phyloP scores from a whole-genome alignment of 2,797 vertebrate genomes.

The Channallabes apus region DNA sequence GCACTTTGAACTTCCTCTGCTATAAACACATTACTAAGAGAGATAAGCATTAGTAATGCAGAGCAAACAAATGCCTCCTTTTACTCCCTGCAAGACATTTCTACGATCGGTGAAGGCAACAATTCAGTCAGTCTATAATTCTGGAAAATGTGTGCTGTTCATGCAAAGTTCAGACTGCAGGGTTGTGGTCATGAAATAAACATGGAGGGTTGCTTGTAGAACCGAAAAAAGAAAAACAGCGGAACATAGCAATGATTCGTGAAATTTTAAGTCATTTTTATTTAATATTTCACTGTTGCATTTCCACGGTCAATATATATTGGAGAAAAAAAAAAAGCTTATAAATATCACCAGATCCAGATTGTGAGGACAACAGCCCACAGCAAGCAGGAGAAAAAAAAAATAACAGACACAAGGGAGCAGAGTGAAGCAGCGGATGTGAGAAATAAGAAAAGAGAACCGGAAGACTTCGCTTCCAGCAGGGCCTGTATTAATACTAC shows the following conservation, averaged over 20 bases:
- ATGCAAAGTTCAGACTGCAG: background rate
- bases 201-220: background rate
- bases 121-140: background rate
- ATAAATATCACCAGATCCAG: background rate
- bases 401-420: slow-evolving; percentile 28
- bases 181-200: background rate
- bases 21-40: slow-evolving; percentile 27
- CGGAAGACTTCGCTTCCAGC: background rate
- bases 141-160: background rate
- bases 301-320: background rate
- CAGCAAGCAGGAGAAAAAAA: background rate
- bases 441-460: background rate
- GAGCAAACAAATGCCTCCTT: slow-evolving; percentile 6
- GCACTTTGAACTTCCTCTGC: slow-evolving; percentile 24
- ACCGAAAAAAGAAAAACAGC: background rate
- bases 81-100: background rate
- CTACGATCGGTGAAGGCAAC: background rate
- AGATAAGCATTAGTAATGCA: slow-evolving; percentile 22
- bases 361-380: background rate
- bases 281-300: background rate
- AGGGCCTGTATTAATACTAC: background rate
- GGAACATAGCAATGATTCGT: background rate
- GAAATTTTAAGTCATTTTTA: background rate
- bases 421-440: background rate
- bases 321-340: too few species aligned